Percentiles rank a stretch among this genome's conserved stretches.
Conservation (phyloP, 2,113 vertebrate species). For the Agapornis roseicollis region DNA sequence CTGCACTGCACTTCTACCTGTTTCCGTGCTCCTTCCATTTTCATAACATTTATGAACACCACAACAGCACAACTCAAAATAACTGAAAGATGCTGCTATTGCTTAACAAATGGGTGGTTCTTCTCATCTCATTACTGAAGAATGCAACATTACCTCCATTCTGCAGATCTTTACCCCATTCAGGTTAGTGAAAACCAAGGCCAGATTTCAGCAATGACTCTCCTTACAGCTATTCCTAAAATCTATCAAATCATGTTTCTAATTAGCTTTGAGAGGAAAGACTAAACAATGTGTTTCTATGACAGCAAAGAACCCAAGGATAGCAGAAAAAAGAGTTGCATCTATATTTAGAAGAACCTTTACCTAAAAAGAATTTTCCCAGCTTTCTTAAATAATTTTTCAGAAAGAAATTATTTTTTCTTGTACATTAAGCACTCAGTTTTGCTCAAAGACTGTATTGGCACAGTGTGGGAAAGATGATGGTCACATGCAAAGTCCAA, state of each 20-base stretch:
- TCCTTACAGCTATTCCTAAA: conserved; percentile 32
- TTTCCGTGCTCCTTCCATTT: neutral
- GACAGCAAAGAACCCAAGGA: conserved; percentile 27
- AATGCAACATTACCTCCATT: neutral
- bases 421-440: neutral
- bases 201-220: neutral
- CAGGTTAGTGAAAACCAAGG: neutral
- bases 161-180: neutral
- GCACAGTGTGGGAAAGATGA: neutral
- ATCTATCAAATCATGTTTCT: neutral
- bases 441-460: neutral
- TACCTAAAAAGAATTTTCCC: neutral
- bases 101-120: conserved; percentile 16
- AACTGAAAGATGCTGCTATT: neutral
- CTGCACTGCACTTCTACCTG: neutral
- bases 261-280: conserved; percentile 20
- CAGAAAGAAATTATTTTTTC: neutral
- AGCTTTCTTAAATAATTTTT: neutral
- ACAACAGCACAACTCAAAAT: neutral
- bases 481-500: neutral
- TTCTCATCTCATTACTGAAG: neutral
- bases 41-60: neutral
- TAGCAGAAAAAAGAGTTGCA: neutral
- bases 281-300: conserved; percentile 49
- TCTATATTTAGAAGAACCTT: conserved; percentile 42